Evolutionary conservation across 2,888 invertebrate genomes (phyloP), one percentile per base, ranked within the genome.

Genomic region (Patella ulyssiponensis): DNA sequence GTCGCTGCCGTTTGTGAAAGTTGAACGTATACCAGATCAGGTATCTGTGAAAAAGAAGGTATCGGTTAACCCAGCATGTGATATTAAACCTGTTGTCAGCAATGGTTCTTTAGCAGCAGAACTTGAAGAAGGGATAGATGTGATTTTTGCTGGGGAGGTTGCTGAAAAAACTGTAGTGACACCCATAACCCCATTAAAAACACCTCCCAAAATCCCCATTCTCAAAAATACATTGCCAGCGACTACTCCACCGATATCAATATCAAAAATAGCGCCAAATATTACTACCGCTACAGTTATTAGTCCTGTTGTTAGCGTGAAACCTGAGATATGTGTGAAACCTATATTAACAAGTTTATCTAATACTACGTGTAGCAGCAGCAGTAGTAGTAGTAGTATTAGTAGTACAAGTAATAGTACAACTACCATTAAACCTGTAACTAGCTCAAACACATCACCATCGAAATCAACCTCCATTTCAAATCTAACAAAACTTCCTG

Each of bases 1-100:
- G 79, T 81, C 87, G 44, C 85, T 88, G 80, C 91, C 91, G 73
- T 88, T 91, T 11, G 91, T 91, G 44, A 89, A 90, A 81, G 88
- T 91, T 73, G 90, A 91, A 79, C 85, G 91, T 53, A 89, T 91
- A 77, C 85, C 86, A 33, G 86, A 87, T n/a, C 81, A 82, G 69
- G 77, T 86, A 71, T 80, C 86, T 27, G 77, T 84, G 80, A 85
- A 84, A 79, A 44, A 44, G 44, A 44, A 44, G 44, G 44, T 44
- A 44, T 44, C 44, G 7, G 44, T 44, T 44, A 44, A 44, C 44
- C 44, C 44, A 44, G 44, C 44, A 1, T 44, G 44, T 44, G 44
- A 44, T 44, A 44, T 44, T 44, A 44, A 44, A 44, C 44, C 44
- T 44, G 44, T 44, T 44, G 44, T 44, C 9, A 44, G 44, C 44